These are phyloP conservation scores for Meda fulgida DNA, from an alignment of 2,797 vertebrate genomes.

Conservation along the genomic window DNA sequence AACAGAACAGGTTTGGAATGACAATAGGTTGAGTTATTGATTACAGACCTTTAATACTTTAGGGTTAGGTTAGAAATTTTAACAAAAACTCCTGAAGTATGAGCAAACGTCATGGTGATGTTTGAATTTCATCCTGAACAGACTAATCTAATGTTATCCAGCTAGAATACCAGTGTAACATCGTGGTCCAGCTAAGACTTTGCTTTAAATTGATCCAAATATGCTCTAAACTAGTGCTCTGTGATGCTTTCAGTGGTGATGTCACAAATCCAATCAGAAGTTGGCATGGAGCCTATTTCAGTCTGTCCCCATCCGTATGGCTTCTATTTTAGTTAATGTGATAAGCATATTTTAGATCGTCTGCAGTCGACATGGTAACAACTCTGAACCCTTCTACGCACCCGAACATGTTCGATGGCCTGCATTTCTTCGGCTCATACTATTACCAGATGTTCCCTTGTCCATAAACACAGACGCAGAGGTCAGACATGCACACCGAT, in stretches of 20 bases:
- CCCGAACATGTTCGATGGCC: neutral
- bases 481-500: conserved; percentile 40
- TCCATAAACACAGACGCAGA: conserved; percentile 59
- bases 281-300: neutral
- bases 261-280: conserved; percentile 10
- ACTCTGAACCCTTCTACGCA: neutral
- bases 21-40: neutral
- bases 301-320: neutral
- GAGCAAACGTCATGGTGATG: neutral
- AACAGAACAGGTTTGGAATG: neutral
- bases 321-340: neutral
- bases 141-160: neutral
- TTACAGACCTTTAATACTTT: neutral
- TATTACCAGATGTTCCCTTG: conserved; percentile 63
- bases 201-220: neutral
- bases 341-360: neutral
- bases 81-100: neutral
- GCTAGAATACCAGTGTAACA: neutral
- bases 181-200: neutral
- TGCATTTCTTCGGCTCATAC: conserved; percentile 47
- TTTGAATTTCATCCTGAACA: neutral
- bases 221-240: neutral
- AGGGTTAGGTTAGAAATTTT: neutral
- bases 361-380: neutral
- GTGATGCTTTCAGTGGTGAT: neutral